Evolutionary conservation across 2,113 vertebrate species (phyloP), one percentile per base, ranked within the genome.

Genomic region (Chionomys nivalis): DNA sequence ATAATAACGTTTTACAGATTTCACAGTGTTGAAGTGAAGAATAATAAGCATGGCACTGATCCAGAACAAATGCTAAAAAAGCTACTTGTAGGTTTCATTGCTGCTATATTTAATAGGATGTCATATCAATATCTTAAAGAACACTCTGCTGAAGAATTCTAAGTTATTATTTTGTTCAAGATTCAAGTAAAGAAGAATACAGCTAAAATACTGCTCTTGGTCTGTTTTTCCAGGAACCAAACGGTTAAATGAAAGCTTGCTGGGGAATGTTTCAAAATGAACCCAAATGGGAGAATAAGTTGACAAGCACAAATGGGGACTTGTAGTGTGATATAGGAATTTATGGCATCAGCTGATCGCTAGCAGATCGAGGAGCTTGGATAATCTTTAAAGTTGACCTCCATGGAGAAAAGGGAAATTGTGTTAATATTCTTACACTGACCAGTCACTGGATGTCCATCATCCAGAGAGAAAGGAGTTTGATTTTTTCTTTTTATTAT

Each of bases 391-490:
- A 23, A 58, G 2, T 49, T 82, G 33, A 61, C 19, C 2, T 12
- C 44, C 33, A 1, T 1, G 61, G 16, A 87, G 3, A 39, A 75
- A 70, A 73, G 36, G 3, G 17, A 72, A 86, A 44, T 55, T 33
- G 0, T 26, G n/a, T 63, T 77, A 58, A 61, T 79, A 39, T 4
- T 89, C 6, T 79, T 21, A 70, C 14, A 72, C 10, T 65, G 36
- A 79, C 5, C 6, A 72, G 21, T n/a, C 28, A 73, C 31, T 86
- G 11, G 5, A 11, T 78, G 23, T 14, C 1, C 6, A 1, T 10
- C 47, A 1, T 33, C 11, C 52, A 7, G 7, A 0, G 21, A 24
- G 2, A 28, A 55, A 0, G 24, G 42, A 75, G 33, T n/a, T 49
- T 47, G 31, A 91, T n/a, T n/a, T n/a, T n/a, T n/a, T n/a, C n/a